Percentiles rank a stretch among this genome's conserved stretches.
Evolutionary conservation across 2,888 invertebrate species (phyloP).

Genomic region (Cephus runcator): DNA sequence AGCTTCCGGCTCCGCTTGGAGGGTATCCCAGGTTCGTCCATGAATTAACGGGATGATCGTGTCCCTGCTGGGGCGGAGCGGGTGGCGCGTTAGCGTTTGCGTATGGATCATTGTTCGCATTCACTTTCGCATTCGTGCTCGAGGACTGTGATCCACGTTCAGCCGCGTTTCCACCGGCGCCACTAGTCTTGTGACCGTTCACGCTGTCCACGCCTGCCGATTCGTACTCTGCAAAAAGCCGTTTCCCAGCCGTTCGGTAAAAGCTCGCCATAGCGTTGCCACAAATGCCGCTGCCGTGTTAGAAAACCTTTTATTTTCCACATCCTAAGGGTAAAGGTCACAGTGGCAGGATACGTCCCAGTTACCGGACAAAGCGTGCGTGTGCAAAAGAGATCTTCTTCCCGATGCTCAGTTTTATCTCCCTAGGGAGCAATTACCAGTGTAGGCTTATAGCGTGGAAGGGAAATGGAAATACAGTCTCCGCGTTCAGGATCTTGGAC

Average conservation of each 20-base stretch:
- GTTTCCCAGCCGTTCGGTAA: constrained; percentile 17
- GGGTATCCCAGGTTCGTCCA: constrained; percentile 53
- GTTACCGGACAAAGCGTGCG: no score
- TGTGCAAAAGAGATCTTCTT: no score
- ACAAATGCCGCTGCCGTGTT: background rate
- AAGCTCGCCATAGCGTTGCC: constrained; percentile 11
- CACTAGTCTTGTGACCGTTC: constrained; percentile 48
- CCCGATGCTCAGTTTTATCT: no score
- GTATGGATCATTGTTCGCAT: constrained; percentile 50
- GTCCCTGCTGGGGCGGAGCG: constrained; percentile 34
- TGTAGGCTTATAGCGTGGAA: no score
- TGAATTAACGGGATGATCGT: constrained; percentile 36
- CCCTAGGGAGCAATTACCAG: no score
- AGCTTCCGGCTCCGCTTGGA: constrained; percentile 20
- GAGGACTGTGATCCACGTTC: constrained; percentile 16
- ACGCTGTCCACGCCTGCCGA: constrained; percentile 55
- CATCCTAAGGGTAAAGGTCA: no score
- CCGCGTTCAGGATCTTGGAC: no score
- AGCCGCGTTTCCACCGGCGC: background rate
- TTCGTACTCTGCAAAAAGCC: constrained; percentile 56
- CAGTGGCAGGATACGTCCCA: no score
- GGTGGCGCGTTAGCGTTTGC: constrained; percentile 59
- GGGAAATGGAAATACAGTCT: no score
- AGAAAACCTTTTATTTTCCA: background rate
- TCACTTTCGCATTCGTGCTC: constrained; percentile 12